Evolutionary conservation across 2,113 vertebrate species (phyloP).

Genomic region (Chamaetylas fuelleborni): DNA sequence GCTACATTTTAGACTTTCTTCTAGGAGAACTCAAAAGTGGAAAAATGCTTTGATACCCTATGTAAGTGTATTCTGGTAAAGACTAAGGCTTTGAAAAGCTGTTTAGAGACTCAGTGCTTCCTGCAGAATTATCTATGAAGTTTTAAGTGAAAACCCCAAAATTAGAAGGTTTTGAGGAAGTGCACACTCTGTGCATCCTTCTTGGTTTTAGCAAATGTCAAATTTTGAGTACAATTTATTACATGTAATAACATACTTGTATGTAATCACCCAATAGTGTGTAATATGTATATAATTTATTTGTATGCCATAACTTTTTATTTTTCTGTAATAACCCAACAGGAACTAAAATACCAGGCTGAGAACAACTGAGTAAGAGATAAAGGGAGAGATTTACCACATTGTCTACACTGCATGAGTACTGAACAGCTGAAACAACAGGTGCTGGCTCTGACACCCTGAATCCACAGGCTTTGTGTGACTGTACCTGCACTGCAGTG

Average conservation of each 20-base stretch:
- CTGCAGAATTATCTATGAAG: background rate
- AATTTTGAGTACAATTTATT: background rate
- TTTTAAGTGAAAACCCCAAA: background rate
- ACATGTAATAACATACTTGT: background rate
- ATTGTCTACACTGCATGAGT: background rate
- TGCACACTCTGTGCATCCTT: accelerated
- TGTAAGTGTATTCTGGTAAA: background rate
- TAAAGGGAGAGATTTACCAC: background rate
- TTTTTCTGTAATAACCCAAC: background rate
- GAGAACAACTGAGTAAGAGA: background rate
- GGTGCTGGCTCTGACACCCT: background rate
- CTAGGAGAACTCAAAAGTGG: background rate
- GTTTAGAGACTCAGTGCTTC: background rate
- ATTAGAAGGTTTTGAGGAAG: background rate
- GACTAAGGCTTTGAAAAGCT: background rate
- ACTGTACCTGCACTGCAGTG: background rate
- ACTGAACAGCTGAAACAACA: background rate
- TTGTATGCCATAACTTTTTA: background rate
- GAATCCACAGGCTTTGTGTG: background rate
- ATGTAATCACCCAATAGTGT: background rate
- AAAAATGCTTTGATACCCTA: background rate
- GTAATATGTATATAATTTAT: background rate
- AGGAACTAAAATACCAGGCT: background rate
- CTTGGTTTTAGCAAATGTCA: background rate
- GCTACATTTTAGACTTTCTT: background rate